These are phyloP conservation scores for Neotoma lepida DNA, from an alignment of 2,113 vertebrate species.

Conservation along the genomic window DNA sequence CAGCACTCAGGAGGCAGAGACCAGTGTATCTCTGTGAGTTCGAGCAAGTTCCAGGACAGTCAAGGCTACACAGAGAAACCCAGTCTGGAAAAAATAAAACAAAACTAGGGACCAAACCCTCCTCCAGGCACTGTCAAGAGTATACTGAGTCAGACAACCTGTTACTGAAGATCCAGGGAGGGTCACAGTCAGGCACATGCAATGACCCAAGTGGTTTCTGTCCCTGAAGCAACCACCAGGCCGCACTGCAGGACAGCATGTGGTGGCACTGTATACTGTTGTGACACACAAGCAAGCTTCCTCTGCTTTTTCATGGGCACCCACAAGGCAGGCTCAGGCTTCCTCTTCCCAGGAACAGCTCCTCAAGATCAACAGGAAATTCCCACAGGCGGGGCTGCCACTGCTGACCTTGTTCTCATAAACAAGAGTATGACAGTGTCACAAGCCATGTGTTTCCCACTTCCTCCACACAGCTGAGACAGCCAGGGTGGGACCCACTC, in stretches of 20 bases:
- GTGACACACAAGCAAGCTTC: background rate
- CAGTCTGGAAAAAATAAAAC: background rate
- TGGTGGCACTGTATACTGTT: background rate
- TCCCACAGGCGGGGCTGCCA: background rate
- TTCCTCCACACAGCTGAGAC: background rate
- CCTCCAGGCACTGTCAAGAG: background rate
- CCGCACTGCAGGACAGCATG: background rate
- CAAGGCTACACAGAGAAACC: background rate
- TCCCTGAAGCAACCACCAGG: background rate
- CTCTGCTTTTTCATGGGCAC: background rate
- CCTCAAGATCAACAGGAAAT: constrained; percentile 60
- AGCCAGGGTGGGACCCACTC: background rate
- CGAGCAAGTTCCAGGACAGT: background rate
- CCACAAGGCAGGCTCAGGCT: background rate
- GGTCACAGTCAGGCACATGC: background rate
- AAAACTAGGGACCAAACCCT: background rate
- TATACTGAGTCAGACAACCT: background rate
- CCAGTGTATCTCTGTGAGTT: background rate
- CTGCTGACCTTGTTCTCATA: constrained; percentile 1
- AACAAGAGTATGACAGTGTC: background rate
- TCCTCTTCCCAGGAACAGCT: background rate
- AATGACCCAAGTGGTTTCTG: background rate
- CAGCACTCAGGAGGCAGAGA: background rate
- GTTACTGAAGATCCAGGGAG: background rate
- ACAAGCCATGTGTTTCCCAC: background rate